Conservation (phyloP, 2,797 vertebrate genomes). For the Pseudochromis fuscus region DNA sequence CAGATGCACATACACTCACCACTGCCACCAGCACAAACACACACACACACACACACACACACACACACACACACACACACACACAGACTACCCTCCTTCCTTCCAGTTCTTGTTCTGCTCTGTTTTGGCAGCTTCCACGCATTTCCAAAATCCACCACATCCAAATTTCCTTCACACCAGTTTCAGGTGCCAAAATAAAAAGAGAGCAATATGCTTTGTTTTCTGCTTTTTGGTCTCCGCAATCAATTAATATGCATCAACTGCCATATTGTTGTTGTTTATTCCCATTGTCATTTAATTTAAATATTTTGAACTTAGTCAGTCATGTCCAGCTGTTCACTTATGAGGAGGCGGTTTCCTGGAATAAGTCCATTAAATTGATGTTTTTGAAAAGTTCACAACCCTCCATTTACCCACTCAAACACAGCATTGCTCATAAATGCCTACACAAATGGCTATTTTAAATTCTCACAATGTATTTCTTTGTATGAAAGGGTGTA, state of each 20-base stretch:
- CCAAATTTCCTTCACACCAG: constrained; percentile 29
- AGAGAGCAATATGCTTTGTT: constrained; percentile 30
- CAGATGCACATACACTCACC: not conserved
- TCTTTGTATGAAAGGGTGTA: constrained; percentile 44
- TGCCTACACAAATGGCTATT: constrained; percentile 34
- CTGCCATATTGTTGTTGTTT: no score
- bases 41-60: constrained; percentile 25
- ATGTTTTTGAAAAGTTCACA: constrained; percentile 9
- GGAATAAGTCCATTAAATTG: not conserved
- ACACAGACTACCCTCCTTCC: constrained; percentile 22
- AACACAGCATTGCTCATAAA: constrained; percentile 17
- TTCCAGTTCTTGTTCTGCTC: constrained; percentile 20
- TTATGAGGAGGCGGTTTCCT: constrained; percentile 4
- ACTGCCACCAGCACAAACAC: constrained; percentile 27
- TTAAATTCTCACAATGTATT: constrained; percentile 29
- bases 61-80: constrained; percentile 11
- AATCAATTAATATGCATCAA: not conserved
- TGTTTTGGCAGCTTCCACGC: constrained; percentile 18
- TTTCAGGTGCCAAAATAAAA: constrained; percentile 12
- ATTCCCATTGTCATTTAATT: no score
- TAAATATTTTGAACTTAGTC: constrained; percentile 5
- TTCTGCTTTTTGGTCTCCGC: constrained; percentile 10
- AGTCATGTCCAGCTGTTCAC: not conserved
- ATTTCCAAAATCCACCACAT: constrained; percentile 11
- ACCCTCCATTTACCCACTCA: constrained; percentile 8